Base-by-base conservation (phyloP, 2,797 vertebrate genomes). In the Hipposideros larvatus region DNA sequence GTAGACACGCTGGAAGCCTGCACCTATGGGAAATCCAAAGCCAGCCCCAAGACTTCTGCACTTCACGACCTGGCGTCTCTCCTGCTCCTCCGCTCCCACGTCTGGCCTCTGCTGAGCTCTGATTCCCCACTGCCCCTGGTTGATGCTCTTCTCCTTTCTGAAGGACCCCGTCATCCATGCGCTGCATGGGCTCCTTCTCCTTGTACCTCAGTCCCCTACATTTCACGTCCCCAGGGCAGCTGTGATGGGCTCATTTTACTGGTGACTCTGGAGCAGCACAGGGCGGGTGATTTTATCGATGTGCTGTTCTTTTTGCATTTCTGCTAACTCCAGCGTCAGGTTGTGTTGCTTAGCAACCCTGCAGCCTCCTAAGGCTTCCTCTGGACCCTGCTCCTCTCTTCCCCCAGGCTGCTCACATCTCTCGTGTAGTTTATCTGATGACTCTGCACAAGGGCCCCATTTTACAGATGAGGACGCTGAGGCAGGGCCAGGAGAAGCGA, bases 221-320 rank as follows among this genome's bases (percentile, higher is more conserved):
- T 43, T 15, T 79, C 51, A 0, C 0, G 1, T 13, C 51, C 51
- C 0, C 0, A 31, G 0, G 21, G 70, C 24, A 3, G 11, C 65
- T 26, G 84, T 3, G 70, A 70, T 1, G 43, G 37, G 34, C 55
- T 3, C 43, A 2, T 18, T 55, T 43, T 13, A 7, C 37, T 4
- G 22, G 16, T 34, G 71, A 28, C 53, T 28, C 87, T 2, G 71
- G n/a, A 48, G 87, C 6, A 4, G 31, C 77, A 16, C 31, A 26
- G 37, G 16, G 28, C 24, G 24, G 61, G 71, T 22, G 26, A 18
- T 22, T 85, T 43, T 74, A 28, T 37, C 5, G 22, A 28, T 11
- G 34, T 11, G 61, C 16, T 0, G 5, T 19, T 51, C 68, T 6
- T 26, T 41, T 22, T 37, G 78, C 61, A 1, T 61, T 11, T 77